phyloP scores from a whole-genome alignment of 2,888 invertebrate species.

The Drosophila aldrichi region DNA sequence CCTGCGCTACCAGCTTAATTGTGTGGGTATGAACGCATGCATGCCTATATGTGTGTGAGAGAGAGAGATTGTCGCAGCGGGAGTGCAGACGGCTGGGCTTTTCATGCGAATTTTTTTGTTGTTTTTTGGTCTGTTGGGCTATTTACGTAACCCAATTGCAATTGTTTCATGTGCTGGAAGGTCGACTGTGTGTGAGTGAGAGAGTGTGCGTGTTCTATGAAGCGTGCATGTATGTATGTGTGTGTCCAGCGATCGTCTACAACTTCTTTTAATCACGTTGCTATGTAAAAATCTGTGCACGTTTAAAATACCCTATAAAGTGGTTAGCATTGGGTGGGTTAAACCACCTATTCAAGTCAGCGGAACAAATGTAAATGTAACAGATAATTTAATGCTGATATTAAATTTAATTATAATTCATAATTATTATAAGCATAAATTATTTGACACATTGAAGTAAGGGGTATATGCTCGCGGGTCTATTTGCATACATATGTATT shows the following conservation, averaged over 20 bases:
- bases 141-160: slow-evolving; percentile 64
- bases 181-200: slow-evolving; percentile 33
- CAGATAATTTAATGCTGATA: not conserved
- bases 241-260: slow-evolving; percentile 21
- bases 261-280: slow-evolving; percentile 31
- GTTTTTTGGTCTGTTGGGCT: slow-evolving; percentile 28
- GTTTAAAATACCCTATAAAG: slow-evolving; percentile 37
- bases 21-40: not conserved
- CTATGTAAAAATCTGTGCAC: slow-evolving; percentile 42
- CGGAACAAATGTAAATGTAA: not conserved
- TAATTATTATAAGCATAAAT: not conserved
- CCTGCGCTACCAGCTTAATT: not conserved
- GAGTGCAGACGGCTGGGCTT: slow-evolving; percentile 23
- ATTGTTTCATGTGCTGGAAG: slow-evolving; percentile 61
- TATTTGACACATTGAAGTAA: not conserved
- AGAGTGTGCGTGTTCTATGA: slow-evolving; percentile 46
- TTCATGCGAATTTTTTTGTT: slow-evolving; percentile 31
- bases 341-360: not conserved
- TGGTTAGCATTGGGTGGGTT: not conserved
- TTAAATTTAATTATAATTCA: not conserved
- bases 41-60: not conserved
- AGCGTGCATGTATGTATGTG: slow-evolving; percentile 25
- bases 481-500: not conserved
- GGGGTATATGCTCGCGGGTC: slow-evolving; percentile 16
- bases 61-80: slow-evolving; percentile 14